Percentiles rank a stretch among this genome's conserved stretches.
These are phyloP conservation scores for Myotis yumanensis DNA, from an alignment of 2,113 vertebrate species.

Conservation along the genomic window DNA sequence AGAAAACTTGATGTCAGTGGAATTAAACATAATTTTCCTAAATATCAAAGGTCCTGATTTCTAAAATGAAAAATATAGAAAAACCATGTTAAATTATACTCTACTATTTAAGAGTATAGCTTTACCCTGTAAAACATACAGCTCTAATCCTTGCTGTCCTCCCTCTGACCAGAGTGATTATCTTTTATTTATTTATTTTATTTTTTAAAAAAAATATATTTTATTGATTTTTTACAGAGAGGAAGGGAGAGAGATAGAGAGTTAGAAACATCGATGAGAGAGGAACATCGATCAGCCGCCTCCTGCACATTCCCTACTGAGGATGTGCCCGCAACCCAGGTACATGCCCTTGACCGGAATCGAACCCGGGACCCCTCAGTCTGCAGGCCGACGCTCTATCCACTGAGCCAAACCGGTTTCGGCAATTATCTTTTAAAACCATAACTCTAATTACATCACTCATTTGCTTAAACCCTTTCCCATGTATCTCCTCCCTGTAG, in stretches of 20 bases:
- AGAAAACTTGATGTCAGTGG: slow-evolving; percentile 88
- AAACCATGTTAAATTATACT: slow-evolving; percentile 17
- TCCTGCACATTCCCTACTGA: too few relatives aligned
- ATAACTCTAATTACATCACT: background rate
- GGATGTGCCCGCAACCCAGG: too few relatives aligned
- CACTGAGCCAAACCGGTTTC: too few relatives aligned
- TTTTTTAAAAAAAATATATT: too few relatives aligned
- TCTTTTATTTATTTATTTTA: too few relatives aligned
- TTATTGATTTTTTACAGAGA: too few relatives aligned
- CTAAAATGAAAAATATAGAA: slow-evolving; percentile 79
- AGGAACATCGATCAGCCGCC: too few relatives aligned
- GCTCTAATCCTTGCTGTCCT: background rate
- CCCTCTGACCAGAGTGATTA: background rate
- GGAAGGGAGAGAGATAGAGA: too few relatives aligned
- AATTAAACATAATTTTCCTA: slow-evolving; percentile 90
- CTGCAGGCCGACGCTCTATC: too few relatives aligned
- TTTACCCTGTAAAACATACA: background rate
- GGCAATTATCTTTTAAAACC: background rate
- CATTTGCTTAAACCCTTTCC: background rate
- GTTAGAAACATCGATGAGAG: too few relatives aligned
- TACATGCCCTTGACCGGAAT: too few relatives aligned
- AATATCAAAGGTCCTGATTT: slow-evolving; percentile 86
- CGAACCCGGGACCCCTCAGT: too few relatives aligned
- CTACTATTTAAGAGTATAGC: background rate
- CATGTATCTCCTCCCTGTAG: background rate